phyloP scores from a whole-genome alignment of 2,888 invertebrate species.

The Microplitis deprimator region DNA sequence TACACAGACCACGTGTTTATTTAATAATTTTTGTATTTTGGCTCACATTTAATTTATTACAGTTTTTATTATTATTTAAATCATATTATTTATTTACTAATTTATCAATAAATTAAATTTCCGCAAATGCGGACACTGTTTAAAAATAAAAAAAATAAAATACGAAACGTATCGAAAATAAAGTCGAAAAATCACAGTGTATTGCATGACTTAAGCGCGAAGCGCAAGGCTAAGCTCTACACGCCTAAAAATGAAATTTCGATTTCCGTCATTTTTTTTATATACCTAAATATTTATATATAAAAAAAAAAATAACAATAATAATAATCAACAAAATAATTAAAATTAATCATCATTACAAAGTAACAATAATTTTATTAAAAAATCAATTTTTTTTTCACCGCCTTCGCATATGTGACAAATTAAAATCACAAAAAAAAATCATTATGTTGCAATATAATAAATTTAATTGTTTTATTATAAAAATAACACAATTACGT shows the following conservation, averaged over 20 bases:
- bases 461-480: too few relatives aligned
- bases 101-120: too few relatives aligned
- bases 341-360: neutral
- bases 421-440: too few relatives aligned
- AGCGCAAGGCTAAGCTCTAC: too few relatives aligned
- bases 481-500: too few relatives aligned
- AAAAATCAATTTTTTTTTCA: neutral
- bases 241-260: too few relatives aligned
- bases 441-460: too few relatives aligned
- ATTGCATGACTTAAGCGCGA: too few relatives aligned
- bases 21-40: neutral
- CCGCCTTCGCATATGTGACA: too few relatives aligned
- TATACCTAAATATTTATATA: slow-evolving; percentile 1
- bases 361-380: slow-evolving; percentile 1
- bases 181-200: slow-evolving; percentile 15
- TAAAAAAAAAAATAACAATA: neutral
- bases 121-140: neutral
- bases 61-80: neutral
- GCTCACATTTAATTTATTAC: neutral
- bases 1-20: neutral
- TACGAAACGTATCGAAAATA: slow-evolving; percentile 3
- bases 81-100: too few relatives aligned
- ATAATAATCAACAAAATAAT: slow-evolving; percentile 1
- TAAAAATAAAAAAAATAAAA: neutral
- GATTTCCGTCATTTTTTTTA: too few relatives aligned